Evolutionary conservation across 2,888 invertebrate species (phyloP).

Genomic region (Conus canariensis): DNA sequence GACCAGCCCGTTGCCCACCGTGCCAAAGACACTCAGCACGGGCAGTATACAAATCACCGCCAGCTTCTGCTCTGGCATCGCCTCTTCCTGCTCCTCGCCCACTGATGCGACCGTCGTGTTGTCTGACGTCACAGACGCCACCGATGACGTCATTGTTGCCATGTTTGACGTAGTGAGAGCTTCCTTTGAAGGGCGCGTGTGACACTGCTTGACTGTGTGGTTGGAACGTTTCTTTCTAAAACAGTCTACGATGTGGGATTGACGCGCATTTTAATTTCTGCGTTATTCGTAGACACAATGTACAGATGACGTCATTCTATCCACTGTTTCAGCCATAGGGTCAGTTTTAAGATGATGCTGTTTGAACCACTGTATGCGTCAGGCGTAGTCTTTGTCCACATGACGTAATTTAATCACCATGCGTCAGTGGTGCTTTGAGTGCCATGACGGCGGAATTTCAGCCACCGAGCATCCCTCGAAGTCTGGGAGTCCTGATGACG

Average conservation of each 20-base stretch:
- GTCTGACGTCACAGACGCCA: neutral
- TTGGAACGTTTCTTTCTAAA: neutral
- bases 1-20: constrained; percentile 73
- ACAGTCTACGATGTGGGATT: neutral
- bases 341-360: too few relatives aligned
- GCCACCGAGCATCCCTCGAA: too few relatives aligned
- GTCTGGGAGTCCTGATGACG: too few relatives aligned
- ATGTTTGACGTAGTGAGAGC: neutral
- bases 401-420: too few relatives aligned
- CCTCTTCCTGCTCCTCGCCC: neutral
- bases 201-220: neutral
- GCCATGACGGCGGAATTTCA: too few relatives aligned
- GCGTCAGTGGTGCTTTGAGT: too few relatives aligned
- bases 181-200: too few relatives aligned
- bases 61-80: constrained; percentile 37
- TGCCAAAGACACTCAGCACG: constrained; percentile 71
- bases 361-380: too few relatives aligned
- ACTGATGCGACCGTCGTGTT: neutral
- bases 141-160: neutral
- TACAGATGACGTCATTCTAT: too few relatives aligned
- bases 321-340: too few relatives aligned
- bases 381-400: too few relatives aligned
- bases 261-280: neutral
- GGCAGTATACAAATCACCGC: constrained; percentile 65
- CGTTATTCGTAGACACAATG: too few relatives aligned